A percentile compares a stretch with the other conserved stretches of the same genome.
Evolutionary conservation across 2,113 vertebrate genomes (phyloP).

Genomic region (Scatophagus argus): DNA sequence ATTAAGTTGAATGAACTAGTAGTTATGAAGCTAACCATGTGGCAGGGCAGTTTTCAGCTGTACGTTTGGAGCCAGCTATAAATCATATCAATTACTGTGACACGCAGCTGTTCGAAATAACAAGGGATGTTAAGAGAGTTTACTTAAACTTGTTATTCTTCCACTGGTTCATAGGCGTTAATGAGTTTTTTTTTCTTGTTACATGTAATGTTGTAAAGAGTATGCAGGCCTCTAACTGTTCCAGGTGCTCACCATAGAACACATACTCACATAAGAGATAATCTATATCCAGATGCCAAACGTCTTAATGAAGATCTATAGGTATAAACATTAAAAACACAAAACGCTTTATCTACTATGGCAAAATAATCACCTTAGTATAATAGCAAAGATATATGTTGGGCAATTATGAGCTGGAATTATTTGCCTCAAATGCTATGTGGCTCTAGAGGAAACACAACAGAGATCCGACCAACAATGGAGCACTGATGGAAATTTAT

Average conservation of each 20-base stretch:
- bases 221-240: conserved; percentile 15
- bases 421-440: conserved; percentile 39
- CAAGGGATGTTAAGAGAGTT: neutral
- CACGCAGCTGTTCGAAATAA: conserved; percentile 38
- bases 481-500: conserved; percentile 26
- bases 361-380: conserved; percentile 49
- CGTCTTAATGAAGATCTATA: conserved; percentile 45
- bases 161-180: neutral
- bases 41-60: conserved; percentile 20
- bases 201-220: neutral
- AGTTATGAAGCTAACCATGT: conserved; percentile 43
- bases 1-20: conserved; percentile 45
- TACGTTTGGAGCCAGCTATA: conserved; percentile 2
- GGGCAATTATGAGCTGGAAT: conserved; percentile 33
- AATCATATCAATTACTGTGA: conserved; percentile 47
- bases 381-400: conserved; percentile 48
- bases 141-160: conserved; percentile 1
- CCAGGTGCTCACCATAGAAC: conserved; percentile 21
- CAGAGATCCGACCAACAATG: conserved; percentile 45
- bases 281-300: conserved; percentile 17
- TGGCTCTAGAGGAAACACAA: conserved; percentile 61
- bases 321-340: conserved; percentile 37
- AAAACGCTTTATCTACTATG: conserved; percentile 22
- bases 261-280: conserved; percentile 20
- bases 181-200: neutral